Percentiles rank a stretch among this genome's conserved stretches.
Conservation (phyloP, 2,888 invertebrate genomes). For the Cryptops parisi region DNA sequence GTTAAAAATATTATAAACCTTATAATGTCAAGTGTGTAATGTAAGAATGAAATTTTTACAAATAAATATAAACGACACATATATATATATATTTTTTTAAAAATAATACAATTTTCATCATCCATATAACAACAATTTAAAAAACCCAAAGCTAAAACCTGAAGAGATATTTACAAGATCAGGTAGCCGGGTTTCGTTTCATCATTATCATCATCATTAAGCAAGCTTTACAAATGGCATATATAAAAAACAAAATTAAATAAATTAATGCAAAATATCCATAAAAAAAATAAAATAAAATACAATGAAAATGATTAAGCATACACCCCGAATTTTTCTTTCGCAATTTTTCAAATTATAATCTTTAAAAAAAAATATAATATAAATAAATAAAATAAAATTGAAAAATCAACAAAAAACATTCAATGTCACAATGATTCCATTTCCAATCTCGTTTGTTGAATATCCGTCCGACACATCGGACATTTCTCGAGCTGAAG, state of each 20-base stretch:
- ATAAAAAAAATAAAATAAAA: constrained; percentile 1
- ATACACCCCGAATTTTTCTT: constrained; percentile 43
- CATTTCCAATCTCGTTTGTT: not conserved
- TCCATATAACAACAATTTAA: too few species aligned
- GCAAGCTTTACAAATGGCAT: too few species aligned
- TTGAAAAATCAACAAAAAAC: not conserved
- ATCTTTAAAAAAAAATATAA: constrained; percentile 2
- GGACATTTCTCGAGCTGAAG: constrained; percentile 68
- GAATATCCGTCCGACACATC: constrained; percentile 49
- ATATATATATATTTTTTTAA: too few species aligned
- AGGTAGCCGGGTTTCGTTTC: too few species aligned
- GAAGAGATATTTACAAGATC: too few species aligned
- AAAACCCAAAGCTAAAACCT: too few species aligned
- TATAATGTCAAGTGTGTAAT: too few species aligned
- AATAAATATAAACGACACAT: too few species aligned
- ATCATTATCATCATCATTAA: too few species aligned
- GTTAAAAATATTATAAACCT: too few species aligned
- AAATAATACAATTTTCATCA: too few species aligned
- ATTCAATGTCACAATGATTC: not conserved
- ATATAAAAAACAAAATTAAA: not conserved
- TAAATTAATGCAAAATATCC: not conserved
- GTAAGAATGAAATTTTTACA: too few species aligned
- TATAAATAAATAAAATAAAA: not conserved
- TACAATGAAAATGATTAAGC: constrained; percentile 25
- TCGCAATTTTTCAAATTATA: constrained; percentile 40